phyloP scores from a whole-genome alignment of 2,888 invertebrate genomes.

The Lomographa bimaculata region DNA sequence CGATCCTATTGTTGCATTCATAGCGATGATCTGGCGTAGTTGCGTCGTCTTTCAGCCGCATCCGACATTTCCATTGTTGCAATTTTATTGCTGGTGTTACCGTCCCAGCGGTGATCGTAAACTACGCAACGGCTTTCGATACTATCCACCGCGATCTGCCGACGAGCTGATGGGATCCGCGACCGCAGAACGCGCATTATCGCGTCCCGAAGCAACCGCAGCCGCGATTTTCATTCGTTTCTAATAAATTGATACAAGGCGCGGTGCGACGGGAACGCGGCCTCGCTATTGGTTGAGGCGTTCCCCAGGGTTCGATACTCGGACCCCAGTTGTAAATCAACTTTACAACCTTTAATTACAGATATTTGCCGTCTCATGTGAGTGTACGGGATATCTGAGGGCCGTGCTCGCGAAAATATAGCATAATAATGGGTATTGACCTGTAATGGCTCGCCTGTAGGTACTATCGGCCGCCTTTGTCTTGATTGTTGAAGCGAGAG shows the following conservation, averaged over 20 bases:
- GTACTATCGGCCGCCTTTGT: constrained; percentile 82
- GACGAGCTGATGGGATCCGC: constrained; percentile 67
- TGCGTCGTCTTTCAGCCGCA: constrained; percentile 76
- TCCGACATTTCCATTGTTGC: constrained; percentile 81
- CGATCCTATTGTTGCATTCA: constrained; percentile 81
- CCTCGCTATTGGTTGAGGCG: constrained; percentile 72
- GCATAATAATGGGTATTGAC: constrained; percentile 83
- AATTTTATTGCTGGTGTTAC: constrained; percentile 81
- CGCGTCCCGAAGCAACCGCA: constrained; percentile 75
- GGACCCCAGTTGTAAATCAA: constrained; percentile 79
- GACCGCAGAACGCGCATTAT: constrained; percentile 75
- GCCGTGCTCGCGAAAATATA: constrained; percentile 81
- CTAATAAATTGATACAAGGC: constrained; percentile 81
- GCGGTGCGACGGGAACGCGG: constrained; percentile 53
- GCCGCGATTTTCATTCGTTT: constrained; percentile 78
- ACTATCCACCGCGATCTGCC: constrained; percentile 65
- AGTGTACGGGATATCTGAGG: constrained; percentile 78
- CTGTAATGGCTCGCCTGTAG: constrained; percentile 80
- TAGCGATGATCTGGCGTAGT: constrained; percentile 74
- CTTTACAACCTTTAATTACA: constrained; percentile 84
- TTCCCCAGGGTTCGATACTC: constrained; percentile 72
- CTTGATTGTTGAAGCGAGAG: constrained; percentile 77
- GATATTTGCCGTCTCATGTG: constrained; percentile 81
- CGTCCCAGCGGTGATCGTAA: constrained; percentile 76
- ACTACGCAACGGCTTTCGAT: constrained; percentile 74